These are phyloP conservation scores for Corythoichthys intestinalis DNA, from an alignment of 2,113 vertebrate species.

Conservation along the genomic window DNA sequence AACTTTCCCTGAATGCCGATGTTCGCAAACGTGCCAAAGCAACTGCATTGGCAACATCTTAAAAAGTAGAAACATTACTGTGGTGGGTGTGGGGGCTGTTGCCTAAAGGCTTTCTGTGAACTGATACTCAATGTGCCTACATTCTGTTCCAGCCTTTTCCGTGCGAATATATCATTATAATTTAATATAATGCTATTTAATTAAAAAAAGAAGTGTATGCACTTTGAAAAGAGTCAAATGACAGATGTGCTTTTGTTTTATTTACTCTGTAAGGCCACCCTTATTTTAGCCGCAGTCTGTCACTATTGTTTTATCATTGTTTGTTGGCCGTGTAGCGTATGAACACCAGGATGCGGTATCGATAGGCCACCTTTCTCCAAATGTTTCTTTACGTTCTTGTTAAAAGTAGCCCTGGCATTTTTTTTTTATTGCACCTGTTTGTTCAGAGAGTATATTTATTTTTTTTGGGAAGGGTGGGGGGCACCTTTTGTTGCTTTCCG, in stretches of 20 bases:
- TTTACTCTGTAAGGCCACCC: conserved; percentile 53
- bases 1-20: conserved; percentile 51
- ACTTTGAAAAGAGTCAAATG: conserved; percentile 77
- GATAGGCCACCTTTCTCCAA: conserved; percentile 59
- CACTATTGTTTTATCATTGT: background rate
- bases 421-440: conserved; percentile 47
- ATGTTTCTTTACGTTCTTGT: conserved; percentile 57
- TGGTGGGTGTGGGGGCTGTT: conserved; percentile 70
- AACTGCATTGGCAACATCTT: conserved; percentile 63
- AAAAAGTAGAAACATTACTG: conserved; percentile 33
- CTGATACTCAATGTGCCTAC: conserved; percentile 88
- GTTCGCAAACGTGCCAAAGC: conserved; percentile 71
- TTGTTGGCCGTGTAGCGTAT: conserved; percentile 51
- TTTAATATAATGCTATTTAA: conserved; percentile 90
- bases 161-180: conserved; percentile 79
- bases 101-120: conserved; percentile 55
- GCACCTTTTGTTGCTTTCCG: conserved; percentile 65
- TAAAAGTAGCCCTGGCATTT: conserved; percentile 52
- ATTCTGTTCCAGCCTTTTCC: conserved; percentile 84
- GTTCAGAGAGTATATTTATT: conserved; percentile 72
- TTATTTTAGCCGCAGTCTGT: conserved; percentile 38
- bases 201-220: conserved; percentile 78
- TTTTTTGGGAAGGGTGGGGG: conserved; percentile 67
- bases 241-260: conserved; percentile 62
- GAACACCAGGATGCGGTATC: conserved; percentile 38